Evolutionary conservation across 2,113 vertebrate species (phyloP).

Genomic region (Psephotus haematonotus): DNA sequence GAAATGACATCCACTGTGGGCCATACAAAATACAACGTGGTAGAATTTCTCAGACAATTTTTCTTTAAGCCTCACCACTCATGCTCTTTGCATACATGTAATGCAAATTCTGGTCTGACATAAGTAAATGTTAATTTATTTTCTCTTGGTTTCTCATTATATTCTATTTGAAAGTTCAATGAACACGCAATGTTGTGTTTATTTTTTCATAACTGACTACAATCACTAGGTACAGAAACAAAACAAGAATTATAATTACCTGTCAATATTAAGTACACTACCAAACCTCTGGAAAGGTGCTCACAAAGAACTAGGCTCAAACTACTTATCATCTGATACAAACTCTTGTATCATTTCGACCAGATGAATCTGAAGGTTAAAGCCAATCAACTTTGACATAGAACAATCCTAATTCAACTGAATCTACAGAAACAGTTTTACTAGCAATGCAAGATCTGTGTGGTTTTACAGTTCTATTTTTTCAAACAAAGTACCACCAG

Average conservation of each 20-base stretch:
- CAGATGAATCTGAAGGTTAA: neutral
- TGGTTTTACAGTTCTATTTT: neutral
- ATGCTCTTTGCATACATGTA: fast-evolving
- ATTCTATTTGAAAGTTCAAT: neutral
- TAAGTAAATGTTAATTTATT: neutral
- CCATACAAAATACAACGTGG: neutral
- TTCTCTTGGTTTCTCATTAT: neutral
- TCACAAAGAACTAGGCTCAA: neutral
- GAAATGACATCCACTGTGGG: neutral
- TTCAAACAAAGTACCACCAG: neutral
- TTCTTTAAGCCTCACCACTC: neutral
- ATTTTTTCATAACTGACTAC: neutral
- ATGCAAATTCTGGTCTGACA: neutral
- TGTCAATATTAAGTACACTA: neutral
- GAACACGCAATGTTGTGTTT: neutral
- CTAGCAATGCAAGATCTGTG: neutral
- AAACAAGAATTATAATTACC: neutral
- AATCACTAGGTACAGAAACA: neutral
- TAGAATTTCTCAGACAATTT: neutral
- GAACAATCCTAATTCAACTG: neutral
- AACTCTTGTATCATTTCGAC: neutral
- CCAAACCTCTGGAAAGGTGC: neutral
- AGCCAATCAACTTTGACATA: neutral
- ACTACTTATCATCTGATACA: neutral
- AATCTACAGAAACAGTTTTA: neutral